phyloP scores from a whole-genome alignment of 2,113 vertebrate species.

The Lepidothrix coronata region DNA sequence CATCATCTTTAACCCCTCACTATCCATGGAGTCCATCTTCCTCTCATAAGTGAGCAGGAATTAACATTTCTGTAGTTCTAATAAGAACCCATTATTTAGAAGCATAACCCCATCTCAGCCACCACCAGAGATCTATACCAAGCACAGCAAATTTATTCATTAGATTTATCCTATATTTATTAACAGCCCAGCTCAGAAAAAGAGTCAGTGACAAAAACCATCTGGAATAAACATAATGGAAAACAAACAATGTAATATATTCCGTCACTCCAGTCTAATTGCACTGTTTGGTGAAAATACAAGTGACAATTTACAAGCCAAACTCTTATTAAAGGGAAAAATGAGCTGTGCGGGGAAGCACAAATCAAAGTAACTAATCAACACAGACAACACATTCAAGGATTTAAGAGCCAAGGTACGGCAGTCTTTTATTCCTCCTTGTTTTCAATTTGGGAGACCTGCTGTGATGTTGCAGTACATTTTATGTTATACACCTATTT shows the following conservation, averaged over 20 bases:
- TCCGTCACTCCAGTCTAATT: constrained; percentile 48
- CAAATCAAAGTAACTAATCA: constrained; percentile 65
- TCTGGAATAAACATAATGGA: constrained; percentile 65
- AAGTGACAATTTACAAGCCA: constrained; percentile 54
- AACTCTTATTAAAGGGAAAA: constrained; percentile 56
- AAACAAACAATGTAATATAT: constrained; percentile 64
- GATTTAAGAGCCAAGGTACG: constrained; percentile 44
- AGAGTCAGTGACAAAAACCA: constrained; percentile 56
- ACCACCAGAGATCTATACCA: not conserved
- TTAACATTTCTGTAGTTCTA: not conserved
- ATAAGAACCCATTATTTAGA: not conserved
- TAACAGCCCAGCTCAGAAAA: constrained; percentile 37
- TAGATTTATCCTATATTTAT: constrained; percentile 53
- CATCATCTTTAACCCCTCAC: not conserved
- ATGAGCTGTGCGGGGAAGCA: constrained; percentile 25
- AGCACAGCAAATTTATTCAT: constrained; percentile 46
- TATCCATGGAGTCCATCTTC: not conserved
- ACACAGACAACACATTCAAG: constrained; percentile 31
- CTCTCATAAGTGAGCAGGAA: not conserved
- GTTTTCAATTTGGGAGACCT: constrained; percentile 49
- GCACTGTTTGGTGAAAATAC: constrained; percentile 47
- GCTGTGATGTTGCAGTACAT: constrained; percentile 44
- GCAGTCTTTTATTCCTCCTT: constrained; percentile 44
- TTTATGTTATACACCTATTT: not conserved
- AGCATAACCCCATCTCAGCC: not conserved